phyloP scores from a whole-genome alignment of 2,113 vertebrate genomes.

The Corvus cornix region DNA sequence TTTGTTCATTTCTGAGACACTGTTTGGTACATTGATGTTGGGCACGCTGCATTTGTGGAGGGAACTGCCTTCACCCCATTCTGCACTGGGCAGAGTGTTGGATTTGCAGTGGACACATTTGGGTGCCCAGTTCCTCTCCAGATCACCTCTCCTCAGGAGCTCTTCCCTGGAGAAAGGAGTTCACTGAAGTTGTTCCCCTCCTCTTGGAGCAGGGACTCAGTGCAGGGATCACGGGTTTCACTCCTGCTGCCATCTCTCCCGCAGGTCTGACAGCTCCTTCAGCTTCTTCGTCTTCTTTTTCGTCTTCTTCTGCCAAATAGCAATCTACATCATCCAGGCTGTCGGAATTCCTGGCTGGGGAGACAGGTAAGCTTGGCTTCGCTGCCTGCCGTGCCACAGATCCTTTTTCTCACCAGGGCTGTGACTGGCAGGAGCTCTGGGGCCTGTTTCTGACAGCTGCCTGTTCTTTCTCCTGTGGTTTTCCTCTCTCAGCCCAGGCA shows the following conservation, averaged over 20 bases:
- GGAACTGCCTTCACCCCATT: neutral
- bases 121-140: neutral
- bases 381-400: accelerated
- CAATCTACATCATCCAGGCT: conserved; percentile 90
- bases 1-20: neutral
- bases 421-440: neutral
- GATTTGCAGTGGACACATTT: neutral
- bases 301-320: conserved; percentile 95
- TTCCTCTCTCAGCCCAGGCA: neutral
- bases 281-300: conserved; percentile 99
- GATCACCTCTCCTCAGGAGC: neutral
- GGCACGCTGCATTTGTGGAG: accelerated
- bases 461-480: neutral
- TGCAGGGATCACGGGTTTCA: neutral
- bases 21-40: accelerated
- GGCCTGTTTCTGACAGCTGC: neutral
- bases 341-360: conserved; percentile 91
- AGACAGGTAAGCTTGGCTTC: conserved; percentile 83
- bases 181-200: neutral
- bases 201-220: neutral
- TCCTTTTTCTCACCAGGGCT: neutral
- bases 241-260: neutral
- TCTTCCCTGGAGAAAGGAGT: neutral
- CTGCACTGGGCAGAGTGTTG: neutral
- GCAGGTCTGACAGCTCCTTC: conserved; percentile 98